phyloP scores from a whole-genome alignment of 2,113 vertebrate species.

The Grus americana region DNA sequence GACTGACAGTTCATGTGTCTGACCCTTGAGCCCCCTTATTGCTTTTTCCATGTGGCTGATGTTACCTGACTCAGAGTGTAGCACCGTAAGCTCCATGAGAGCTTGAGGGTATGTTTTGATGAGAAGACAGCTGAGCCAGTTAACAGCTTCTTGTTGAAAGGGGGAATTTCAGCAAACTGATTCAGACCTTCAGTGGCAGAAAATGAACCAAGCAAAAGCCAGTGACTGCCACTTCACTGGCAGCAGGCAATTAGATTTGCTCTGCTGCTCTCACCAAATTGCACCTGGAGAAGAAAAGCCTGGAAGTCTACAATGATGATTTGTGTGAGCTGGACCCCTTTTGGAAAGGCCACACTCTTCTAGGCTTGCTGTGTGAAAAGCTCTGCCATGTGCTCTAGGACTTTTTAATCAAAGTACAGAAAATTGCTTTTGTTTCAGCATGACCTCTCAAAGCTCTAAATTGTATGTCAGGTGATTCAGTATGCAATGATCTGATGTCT shows the following conservation, averaged over 20 bases:
- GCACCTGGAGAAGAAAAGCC: background rate
- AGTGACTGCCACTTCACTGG: background rate
- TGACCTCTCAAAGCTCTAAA: background rate
- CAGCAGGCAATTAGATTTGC: background rate
- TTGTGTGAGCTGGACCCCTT: background rate
- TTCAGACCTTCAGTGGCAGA: background rate
- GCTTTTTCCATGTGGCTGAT: background rate
- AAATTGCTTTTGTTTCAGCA: background rate
- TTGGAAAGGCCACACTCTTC: background rate
- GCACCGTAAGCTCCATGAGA: background rate
- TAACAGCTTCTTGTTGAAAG: background rate
- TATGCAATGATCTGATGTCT: background rate
- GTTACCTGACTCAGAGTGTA: background rate
- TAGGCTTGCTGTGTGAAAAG: background rate
- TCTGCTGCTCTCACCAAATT: accelerated
- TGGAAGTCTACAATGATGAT: background rate
- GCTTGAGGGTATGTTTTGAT: background rate
- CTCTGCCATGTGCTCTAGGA: background rate
- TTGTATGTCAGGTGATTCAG: background rate
- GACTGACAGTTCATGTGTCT: background rate
- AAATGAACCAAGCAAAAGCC: background rate
- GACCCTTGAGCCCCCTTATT: background rate
- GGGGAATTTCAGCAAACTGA: background rate
- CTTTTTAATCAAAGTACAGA: background rate
- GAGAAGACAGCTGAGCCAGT: background rate